These are phyloP conservation scores for Pterocles gutturalis DNA, from an alignment of 2,113 vertebrate species.

Conservation along the genomic window DNA sequence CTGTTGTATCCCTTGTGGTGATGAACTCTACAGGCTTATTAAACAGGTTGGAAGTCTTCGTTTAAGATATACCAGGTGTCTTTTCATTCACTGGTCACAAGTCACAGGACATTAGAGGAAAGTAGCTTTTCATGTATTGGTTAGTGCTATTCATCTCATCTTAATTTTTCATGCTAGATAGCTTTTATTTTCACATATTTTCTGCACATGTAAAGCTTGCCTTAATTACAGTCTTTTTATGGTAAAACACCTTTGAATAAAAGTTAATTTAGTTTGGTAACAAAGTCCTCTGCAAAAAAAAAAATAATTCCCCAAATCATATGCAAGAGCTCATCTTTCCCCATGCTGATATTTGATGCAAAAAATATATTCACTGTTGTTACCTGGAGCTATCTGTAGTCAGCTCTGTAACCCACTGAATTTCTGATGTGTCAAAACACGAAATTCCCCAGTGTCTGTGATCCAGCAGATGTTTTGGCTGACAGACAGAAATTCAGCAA, in stretches of 20 bases:
- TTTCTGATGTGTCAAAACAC: not conserved
- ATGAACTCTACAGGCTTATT: not conserved
- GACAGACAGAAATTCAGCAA: not conserved
- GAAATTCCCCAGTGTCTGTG: not conserved
- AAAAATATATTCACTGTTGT: conserved; percentile 15
- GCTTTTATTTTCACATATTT: not conserved
- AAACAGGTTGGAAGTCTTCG: not conserved
- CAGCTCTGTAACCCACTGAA: not conserved
- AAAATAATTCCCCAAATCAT: not conserved
- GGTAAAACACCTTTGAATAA: not conserved
- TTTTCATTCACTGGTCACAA: not conserved
- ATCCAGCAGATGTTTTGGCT: conserved; percentile 14
- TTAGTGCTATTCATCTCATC: not conserved
- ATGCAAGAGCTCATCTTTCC: conserved; percentile 1
- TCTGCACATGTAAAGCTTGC: not conserved
- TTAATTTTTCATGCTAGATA: not conserved
- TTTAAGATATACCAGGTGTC: not conserved
- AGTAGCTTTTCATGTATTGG: not conserved
- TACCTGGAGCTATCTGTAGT: not conserved
- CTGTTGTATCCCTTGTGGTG: not conserved
- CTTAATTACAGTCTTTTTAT: not conserved
- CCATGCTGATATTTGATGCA: conserved; percentile 18
- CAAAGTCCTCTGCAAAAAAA: not conserved
- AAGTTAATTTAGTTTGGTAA: not conserved
- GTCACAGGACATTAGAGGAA: not conserved